Base-by-base conservation (phyloP, 92 coral and sea anemone species). In the Palythoa caribaeorum region DNA sequence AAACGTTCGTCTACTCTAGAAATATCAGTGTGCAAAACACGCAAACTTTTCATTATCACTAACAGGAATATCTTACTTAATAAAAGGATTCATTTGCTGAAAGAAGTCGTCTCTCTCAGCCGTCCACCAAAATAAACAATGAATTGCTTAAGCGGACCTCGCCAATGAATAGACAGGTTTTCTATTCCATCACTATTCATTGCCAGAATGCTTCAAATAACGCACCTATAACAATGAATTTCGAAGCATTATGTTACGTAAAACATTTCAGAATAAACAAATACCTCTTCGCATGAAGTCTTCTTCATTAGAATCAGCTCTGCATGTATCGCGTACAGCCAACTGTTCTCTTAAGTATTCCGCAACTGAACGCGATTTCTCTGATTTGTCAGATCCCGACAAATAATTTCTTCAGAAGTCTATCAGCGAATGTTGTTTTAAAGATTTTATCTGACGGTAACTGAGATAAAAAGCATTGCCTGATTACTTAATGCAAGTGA, bases 371-470 rank as follows among this genome's bases (percentile, higher is more conserved):
- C 70, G 1, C 6, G 19, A 2, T 62, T 63, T 8, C 9, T 3
- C 70, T 63, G 17, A n/a, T 8, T 17, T 63, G 70, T 16, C 70
- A 63, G 70, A 63, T 17, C 6, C 21, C 70, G 36, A 63, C 21
- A 17, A 63, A 63, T 63, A 9, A 63, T 63, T 63, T 63, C 2
- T 35, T n/a, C 20, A 16, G 20, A 63, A 35, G 70, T 50, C 79
- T 40, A 50, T 76, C 79, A 19, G 59, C 79, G 35, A 40, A 48
- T 76, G 36, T 74, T 71, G 75, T 71, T 71, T 71, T 37, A 50
- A 2, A 19, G 60, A 76, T 76, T 50, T 76, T 76, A 76, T 76
- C 79, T 44, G 35, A 36, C 40, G 48, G 44, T 71, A 71, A 76
- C 50, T 28, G 28, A 76, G 62, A 76, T 76, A 44, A 76, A n/a